phyloP scores from a whole-genome alignment of 2,888 invertebrate genomes.

The Nemotelus nigrinus region DNA sequence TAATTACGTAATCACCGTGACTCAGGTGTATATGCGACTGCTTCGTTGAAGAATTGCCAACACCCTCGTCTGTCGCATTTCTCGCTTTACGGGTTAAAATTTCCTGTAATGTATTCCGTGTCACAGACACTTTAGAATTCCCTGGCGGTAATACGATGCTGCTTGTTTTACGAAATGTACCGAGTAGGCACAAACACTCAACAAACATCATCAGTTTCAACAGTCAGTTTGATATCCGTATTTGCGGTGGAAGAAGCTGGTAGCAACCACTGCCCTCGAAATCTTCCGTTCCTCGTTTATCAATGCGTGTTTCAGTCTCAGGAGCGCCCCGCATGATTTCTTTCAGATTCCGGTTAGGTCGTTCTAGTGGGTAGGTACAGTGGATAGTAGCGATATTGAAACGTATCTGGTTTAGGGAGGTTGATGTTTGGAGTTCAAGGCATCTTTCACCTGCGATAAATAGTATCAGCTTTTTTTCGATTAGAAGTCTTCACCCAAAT shows the following conservation, averaged over 20 bases:
- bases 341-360: neutral
- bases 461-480: too few relatives aligned
- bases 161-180: conserved; percentile 11
- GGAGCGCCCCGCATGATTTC: conserved; percentile 7
- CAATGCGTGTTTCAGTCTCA: neutral
- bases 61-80: conserved; percentile 3
- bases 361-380: too few relatives aligned
- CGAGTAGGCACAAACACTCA: conserved; percentile 36
- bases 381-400: too few relatives aligned
- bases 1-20: conserved; percentile 37
- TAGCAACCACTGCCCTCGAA: conserved; percentile 19
- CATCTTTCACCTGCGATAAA: too few relatives aligned
- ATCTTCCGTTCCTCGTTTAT: conserved; percentile 16
- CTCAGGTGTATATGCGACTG: conserved; percentile 39
- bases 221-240: conserved; percentile 34
- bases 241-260: conserved; percentile 10
- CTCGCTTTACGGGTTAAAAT: conserved; percentile 15
- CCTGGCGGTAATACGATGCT: conserved; percentile 17
- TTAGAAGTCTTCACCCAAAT: too few relatives aligned
- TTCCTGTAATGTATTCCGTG: conserved; percentile 47
- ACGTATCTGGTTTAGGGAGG: too few relatives aligned
- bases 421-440: too few relatives aligned
- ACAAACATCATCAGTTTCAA: conserved; percentile 44
- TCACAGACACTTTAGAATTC: conserved; percentile 46
- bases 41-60: conserved; percentile 36